These are phyloP conservation scores for Tipula vernalis DNA, from an alignment of 2,888 invertebrate species.

Conservation along the genomic window DNA sequence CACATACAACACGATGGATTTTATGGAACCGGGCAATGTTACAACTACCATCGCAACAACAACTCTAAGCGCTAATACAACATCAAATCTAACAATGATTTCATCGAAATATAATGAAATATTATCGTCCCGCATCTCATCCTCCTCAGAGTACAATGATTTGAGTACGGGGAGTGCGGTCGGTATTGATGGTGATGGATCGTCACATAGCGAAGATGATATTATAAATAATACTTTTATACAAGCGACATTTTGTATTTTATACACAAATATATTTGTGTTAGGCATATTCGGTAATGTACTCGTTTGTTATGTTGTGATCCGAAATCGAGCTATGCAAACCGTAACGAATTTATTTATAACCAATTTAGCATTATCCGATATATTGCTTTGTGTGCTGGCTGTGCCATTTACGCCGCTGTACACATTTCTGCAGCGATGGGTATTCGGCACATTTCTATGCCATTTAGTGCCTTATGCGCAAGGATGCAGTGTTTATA, in stretches of 20 bases:
- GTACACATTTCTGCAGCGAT: conserved; percentile 80
- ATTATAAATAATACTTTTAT: conserved; percentile 18
- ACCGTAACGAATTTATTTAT: conserved; percentile 97
- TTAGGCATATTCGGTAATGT: conserved; percentile 82
- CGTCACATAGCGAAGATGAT: conserved; percentile 8
- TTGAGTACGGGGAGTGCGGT: background rate
- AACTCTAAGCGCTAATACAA: background rate
- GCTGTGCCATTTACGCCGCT: conserved; percentile 95
- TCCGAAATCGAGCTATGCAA: conserved; percentile 88
- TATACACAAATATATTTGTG: conserved; percentile 77
- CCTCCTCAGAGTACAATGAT: background rate
- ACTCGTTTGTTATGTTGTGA: conserved; percentile 87
- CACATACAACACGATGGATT: background rate
- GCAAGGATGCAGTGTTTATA: conserved; percentile 93
- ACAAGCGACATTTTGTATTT: conserved; percentile 18
- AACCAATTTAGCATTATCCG: conserved; percentile 88
- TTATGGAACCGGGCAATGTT: background rate
- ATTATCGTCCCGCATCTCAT: background rate
- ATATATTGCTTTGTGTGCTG: conserved; percentile 82
- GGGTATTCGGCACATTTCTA: conserved; percentile 84
- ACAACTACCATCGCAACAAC: background rate
- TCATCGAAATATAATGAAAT: background rate
- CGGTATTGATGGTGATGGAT: background rate
- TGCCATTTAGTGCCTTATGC: conserved; percentile 91
- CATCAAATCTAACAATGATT: background rate